A percentile compares a stretch with the other conserved stretches of the same genome.
phyloP scores from a whole-genome alignment of 2,888 invertebrate species.

The Invenusta paracnida region DNA sequence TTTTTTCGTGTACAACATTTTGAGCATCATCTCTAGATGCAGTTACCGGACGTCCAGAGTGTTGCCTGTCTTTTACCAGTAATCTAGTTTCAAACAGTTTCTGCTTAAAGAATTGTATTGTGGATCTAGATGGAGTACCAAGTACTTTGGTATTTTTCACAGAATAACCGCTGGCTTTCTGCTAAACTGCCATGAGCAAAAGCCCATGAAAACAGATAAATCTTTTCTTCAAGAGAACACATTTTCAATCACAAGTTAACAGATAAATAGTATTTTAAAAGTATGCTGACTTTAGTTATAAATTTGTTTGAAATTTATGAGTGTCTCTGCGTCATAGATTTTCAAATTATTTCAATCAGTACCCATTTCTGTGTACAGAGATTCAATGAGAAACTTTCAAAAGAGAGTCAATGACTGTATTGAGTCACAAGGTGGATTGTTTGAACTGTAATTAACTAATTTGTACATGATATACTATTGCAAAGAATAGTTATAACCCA shows the following conservation, averaged over 20 bases:
- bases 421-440: too few species aligned
- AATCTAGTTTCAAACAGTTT: not conserved
- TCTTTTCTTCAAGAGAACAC: not conserved
- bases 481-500: not conserved
- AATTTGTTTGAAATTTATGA: not conserved
- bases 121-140: not conserved
- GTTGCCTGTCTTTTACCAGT: not conserved
- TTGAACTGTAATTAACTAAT: not conserved
- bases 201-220: not conserved
- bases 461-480: not conserved
- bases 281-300: not conserved
- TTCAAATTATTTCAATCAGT: not conserved
- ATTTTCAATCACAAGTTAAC: not conserved
- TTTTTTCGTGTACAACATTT: not conserved
- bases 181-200: not conserved
- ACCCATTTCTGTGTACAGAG: not conserved
- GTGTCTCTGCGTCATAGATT: not conserved
- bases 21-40: not conserved
- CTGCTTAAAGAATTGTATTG: not conserved
- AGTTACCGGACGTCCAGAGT: not conserved
- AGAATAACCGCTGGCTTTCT: not conserved
- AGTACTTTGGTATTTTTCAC: not conserved
- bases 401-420: too few species aligned
- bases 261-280: not conserved
- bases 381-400: not conserved